Conservation (phyloP, 1,140 invertebrate species). For the Euwallacea fornicatus region DNA sequence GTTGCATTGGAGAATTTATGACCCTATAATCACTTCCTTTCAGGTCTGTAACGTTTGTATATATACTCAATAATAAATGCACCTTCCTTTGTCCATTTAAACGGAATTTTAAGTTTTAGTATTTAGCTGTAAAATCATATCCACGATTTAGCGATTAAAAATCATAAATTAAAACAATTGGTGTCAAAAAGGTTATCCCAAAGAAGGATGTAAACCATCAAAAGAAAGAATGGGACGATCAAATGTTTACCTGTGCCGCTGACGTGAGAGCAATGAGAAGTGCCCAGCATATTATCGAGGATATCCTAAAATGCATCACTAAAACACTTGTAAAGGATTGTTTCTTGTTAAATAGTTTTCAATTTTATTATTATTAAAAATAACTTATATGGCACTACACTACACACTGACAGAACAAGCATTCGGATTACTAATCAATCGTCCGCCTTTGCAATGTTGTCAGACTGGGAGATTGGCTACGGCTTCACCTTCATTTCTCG, state of each 20-base stretch:
- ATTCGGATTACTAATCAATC: slow-evolving; percentile 46
- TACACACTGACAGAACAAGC: slow-evolving; percentile 44
- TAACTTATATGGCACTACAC: slow-evolving; percentile 46
- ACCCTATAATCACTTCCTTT: no score
- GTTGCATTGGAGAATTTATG: no score
- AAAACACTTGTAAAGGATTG: slow-evolving; percentile 42
- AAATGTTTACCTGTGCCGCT: slow-evolving; percentile 45
- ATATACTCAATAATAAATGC: no score
- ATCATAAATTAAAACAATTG: slow-evolving; percentile 26
- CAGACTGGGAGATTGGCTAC: slow-evolving; percentile 4
- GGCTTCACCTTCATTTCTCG: no score
- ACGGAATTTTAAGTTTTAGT: no score
- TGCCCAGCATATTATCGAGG: slow-evolving; percentile 46
- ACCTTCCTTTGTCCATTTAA: no score
- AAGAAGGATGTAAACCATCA: slow-evolving; percentile 30
- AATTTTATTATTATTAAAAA: slow-evolving; percentile 38
- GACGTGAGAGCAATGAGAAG: slow-evolving; percentile 46
- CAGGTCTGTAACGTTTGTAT: no score
- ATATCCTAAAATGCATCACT: slow-evolving; percentile 52
- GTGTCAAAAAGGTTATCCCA: slow-evolving; percentile 34
- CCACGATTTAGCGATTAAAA: slow-evolving; percentile 1
- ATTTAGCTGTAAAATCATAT: no score
- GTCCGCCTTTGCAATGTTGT: slow-evolving; percentile 24
- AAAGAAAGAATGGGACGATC: slow-evolving; percentile 7
- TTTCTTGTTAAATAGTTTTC: slow-evolving; percentile 41